Evolutionary conservation across 2,888 invertebrate species (phyloP).

Genomic region (Lasioglossum morio): DNA sequence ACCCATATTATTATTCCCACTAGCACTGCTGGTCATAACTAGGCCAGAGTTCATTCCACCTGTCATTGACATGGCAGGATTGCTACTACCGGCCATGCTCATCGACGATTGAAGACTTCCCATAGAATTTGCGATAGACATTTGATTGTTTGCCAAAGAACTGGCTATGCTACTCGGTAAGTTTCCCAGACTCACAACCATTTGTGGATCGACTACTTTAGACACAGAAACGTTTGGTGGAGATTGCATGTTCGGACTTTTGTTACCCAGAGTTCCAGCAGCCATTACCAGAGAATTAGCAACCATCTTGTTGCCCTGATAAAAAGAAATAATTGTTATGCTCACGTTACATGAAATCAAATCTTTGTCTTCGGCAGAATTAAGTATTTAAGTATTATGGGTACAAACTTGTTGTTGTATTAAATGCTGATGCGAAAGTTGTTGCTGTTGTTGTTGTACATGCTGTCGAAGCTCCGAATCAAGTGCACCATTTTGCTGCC

Average conservation of each 20-base stretch:
- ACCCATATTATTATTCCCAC: slow-evolving; percentile 85
- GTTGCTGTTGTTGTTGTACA: slow-evolving; percentile 87
- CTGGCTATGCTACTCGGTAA: slow-evolving; percentile 86
- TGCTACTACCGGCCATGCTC: slow-evolving; percentile 86
- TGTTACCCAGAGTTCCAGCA: slow-evolving; percentile 91
- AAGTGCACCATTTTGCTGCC: slow-evolving; percentile 91
- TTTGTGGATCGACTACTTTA: slow-evolving; percentile 87
- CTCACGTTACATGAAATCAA: slow-evolving; percentile 14
- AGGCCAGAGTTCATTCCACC: slow-evolving; percentile 87
- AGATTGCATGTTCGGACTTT: slow-evolving; percentile 94
- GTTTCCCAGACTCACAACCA: slow-evolving; percentile 87
- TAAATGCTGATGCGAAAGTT: slow-evolving; percentile 81
- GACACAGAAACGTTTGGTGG: slow-evolving; percentile 93
- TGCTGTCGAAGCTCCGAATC: slow-evolving; percentile 86
- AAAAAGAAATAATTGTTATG: slow-evolving; percentile 80
- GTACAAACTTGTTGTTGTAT: slow-evolving; percentile 79
- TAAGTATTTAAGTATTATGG: neutral
- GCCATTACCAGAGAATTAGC: slow-evolving; percentile 90
- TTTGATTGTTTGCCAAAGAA: slow-evolving; percentile 84
- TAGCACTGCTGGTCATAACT: slow-evolving; percentile 92
- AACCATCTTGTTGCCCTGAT: slow-evolving; percentile 90
- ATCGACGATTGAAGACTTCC: slow-evolving; percentile 86
- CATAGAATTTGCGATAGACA: slow-evolving; percentile 84
- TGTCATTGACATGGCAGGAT: slow-evolving; percentile 83
- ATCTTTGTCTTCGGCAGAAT: neutral